Conservation (phyloP, 2,797 vertebrate species). For the Betta splendens region DNA sequence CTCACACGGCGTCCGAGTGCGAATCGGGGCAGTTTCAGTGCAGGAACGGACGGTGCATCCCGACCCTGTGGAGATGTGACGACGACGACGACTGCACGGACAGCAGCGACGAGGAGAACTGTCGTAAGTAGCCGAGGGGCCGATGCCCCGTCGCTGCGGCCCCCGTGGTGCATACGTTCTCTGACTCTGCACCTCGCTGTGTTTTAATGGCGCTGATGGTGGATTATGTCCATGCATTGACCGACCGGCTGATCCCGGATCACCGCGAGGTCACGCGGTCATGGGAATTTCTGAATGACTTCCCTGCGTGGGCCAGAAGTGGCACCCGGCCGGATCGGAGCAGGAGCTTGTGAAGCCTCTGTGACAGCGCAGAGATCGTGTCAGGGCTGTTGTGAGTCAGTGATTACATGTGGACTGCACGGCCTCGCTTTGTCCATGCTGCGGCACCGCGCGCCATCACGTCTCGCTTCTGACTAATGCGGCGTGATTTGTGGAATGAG, state of each 20-base stretch:
- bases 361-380: slow-evolving; percentile 7
- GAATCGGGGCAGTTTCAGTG: slow-evolving; percentile 93
- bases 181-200: not conserved
- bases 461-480: slow-evolving; percentile 22
- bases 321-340: too few relatives aligned
- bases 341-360: too few relatives aligned
- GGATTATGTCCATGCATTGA: slow-evolving; percentile 14
- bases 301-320: slow-evolving; percentile 21
- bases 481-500: not conserved
- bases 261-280: slow-evolving; percentile 62
- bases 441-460: slow-evolving; percentile 17
- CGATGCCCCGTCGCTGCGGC: too few relatives aligned
- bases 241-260: slow-evolving; percentile 61
- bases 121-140: slow-evolving; percentile 86
- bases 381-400: slow-evolving; percentile 2
- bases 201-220: not conserved
- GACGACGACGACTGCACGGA: slow-evolving; percentile 96
- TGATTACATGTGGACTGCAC: too few relatives aligned
- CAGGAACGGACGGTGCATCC: slow-evolving; percentile 93
- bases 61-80: slow-evolving; percentile 94
- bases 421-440: slow-evolving; percentile 18
- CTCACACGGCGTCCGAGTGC: slow-evolving; percentile 87
- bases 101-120: slow-evolving; percentile 95
- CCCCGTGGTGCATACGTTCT: too few relatives aligned
- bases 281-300: slow-evolving; percentile 46